A percentile compares a stretch with the other conserved stretches of the same genome.
Evolutionary conservation across 2,113 vertebrate genomes (phyloP).

Genomic region (Cyprinus carpio): DNA sequence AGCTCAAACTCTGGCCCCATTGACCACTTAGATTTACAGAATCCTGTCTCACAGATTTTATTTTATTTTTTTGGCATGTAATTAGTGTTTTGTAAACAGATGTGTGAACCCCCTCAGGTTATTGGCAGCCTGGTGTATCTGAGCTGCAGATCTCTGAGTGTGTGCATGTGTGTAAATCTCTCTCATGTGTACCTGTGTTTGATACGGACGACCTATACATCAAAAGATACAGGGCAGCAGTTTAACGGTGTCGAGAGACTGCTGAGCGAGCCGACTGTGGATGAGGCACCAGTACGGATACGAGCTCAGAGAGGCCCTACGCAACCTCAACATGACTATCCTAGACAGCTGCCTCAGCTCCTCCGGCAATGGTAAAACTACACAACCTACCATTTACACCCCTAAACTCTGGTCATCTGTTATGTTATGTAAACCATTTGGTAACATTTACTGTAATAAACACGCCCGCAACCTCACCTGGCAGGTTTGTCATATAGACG

Average conservation of each 20-base stretch:
- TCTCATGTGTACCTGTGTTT: conserved; percentile 23
- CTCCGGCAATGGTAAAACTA: conserved; percentile 77
- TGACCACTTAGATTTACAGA: not conserved
- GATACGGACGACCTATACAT: conserved; percentile 76
- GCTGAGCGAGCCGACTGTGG: conserved; percentile 84
- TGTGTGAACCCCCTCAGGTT: not conserved
- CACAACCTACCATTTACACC: not conserved
- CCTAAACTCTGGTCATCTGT: not conserved
- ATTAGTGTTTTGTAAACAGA: conserved; percentile 21
- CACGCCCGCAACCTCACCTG: not conserved
- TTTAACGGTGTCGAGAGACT: conserved; percentile 71
- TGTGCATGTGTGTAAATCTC: not conserved
- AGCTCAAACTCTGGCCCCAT: not conserved
- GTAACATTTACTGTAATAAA: not conserved
- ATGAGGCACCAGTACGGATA: conserved; percentile 80
- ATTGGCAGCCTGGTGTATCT: not conserved
- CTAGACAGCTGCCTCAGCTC: conserved; percentile 78
- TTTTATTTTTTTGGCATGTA: conserved; percentile 31
- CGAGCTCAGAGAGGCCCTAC: conserved; percentile 81
- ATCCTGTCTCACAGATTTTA: not conserved
- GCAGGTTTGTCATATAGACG: not conserved
- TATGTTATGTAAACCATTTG: not conserved
- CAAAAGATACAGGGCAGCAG: conserved; percentile 66
- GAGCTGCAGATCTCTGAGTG: not conserved
- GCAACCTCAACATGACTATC: conserved; percentile 78